A percentile compares a stretch with the other conserved stretches of the same genome.
Conservation (phyloP, 1,140 invertebrate species). For the Philotrypesis tridentata region DNA sequence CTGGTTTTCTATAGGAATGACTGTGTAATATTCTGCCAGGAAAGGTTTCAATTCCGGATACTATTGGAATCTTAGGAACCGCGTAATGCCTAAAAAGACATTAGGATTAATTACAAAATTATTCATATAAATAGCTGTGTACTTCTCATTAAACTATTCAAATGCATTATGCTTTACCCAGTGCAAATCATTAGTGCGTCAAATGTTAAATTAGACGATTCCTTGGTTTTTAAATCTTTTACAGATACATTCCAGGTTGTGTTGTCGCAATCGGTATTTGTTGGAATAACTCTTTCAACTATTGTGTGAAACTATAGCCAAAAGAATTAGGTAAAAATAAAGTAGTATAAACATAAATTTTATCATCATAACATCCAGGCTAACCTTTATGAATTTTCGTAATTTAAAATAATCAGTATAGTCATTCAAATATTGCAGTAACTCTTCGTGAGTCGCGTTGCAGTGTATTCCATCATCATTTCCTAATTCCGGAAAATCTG, state of each 20-base stretch:
- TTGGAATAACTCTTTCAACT: not conserved
- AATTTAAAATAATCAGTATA: not conserved
- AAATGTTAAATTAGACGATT: not conserved
- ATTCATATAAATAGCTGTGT: not conserved
- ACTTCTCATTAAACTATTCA: not conserved
- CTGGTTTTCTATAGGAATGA: not conserved
- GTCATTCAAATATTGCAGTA: not conserved
- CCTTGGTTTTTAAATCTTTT: not conserved
- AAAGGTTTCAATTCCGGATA: not conserved
- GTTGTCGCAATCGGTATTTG: not conserved
- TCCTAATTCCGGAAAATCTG: not conserved
- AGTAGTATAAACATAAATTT: too few relatives aligned
- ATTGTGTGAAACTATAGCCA: constrained; percentile 7
- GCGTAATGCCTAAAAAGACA: not conserved
- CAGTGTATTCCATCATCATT: not conserved
- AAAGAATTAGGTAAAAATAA: too few relatives aligned
- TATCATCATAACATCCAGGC: too few relatives aligned
- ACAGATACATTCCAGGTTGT: not conserved
- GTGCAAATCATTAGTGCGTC: not conserved
- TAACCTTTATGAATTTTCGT: not conserved
- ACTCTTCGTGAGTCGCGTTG: not conserved
- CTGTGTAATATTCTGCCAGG: constrained; percentile 7
- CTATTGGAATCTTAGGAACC: not conserved
- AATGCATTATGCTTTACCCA: not conserved
- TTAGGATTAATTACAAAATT: not conserved